These are phyloP conservation scores for Amblyopsis rosae DNA, from an alignment of 2,113 vertebrate genomes.

Conservation along the genomic window DNA sequence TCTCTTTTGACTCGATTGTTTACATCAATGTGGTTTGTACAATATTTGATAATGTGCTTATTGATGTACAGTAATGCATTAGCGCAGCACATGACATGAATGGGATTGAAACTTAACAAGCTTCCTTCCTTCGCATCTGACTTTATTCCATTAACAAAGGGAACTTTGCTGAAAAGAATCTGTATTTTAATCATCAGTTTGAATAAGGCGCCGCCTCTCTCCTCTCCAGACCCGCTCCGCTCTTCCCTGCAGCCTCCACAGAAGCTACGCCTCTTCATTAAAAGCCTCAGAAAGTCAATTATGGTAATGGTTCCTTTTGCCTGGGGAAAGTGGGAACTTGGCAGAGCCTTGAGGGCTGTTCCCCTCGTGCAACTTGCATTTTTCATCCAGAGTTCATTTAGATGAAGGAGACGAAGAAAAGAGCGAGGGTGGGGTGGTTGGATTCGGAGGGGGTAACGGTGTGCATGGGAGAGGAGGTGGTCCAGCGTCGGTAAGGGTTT, in stretches of 20 bases:
- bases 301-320: conserved; percentile 67
- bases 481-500: neutral
- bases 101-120: too few relatives aligned
- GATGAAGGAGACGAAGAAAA: conserved; percentile 57
- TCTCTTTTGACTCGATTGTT: too few relatives aligned
- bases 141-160: too few relatives aligned
- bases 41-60: too few relatives aligned
- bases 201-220: neutral
- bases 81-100: too few relatives aligned
- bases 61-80: too few relatives aligned
- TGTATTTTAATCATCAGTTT: conserved; percentile 47
- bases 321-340: conserved; percentile 42
- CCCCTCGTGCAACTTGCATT: conserved; percentile 42
- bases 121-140: too few relatives aligned
- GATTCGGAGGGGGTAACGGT: conserved; percentile 1
- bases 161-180: too few relatives aligned
- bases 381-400: conserved; percentile 66
- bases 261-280: conserved; percentile 67
- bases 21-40: too few relatives aligned
- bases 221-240: conserved; percentile 10
- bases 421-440: neutral
- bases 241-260: neutral
- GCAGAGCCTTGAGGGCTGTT: conserved; percentile 41
- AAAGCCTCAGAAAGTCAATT: conserved; percentile 71
- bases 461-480: conserved; percentile 7